Evolutionary conservation across 2,113 vertebrate species (phyloP), one percentile per base, ranked within the genome.

Genomic region (Okapia johnstoni): DNA sequence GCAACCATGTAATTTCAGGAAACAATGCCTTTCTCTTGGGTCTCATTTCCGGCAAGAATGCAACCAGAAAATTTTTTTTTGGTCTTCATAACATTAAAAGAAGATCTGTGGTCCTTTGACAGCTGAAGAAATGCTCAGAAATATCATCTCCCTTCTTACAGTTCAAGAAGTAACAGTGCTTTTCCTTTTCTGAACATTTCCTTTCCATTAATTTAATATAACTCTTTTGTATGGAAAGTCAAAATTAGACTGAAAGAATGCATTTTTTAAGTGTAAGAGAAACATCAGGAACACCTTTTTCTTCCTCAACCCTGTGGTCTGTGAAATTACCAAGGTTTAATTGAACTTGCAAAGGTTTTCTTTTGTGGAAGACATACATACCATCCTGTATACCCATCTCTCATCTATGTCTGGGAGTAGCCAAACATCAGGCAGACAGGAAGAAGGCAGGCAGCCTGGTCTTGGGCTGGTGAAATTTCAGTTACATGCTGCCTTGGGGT

Each of bases 1-100:
- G 98, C 98, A 99, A 99, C 99, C 95, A 80, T 98, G 95, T 98
- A 98, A 99, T 98, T 98, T 97, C 96, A 98, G 98, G 97, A 98
- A 99, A 98, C 98, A 99, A 97, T 98, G 79, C 95, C 97, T 98
- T 99, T 98, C 98, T 98, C 98, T 96, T 89, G 92, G 97, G 96
- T 98, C 98, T 97, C 95, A 94, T 98, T 98, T 98, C 96, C 89
- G 79, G 97, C 95, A 98, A 98, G 90, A 98, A 96, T 92, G 91
- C 98, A 99, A 98, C 96, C 98, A 96, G 93, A 98, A 91, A 98
- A 98, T 66, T 6, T 16, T 16, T 85, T 97, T 96, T 97, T 96
- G 98, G 95, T 98, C 50, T 87, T 96, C 79, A 96, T 98, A 98
- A 96, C 96, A 96, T 98, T 98, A 98, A 98, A 99, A 97, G 97